These are phyloP conservation scores for Rhingia campestris DNA, from an alignment of 2,888 invertebrate genomes.

Conservation along the genomic window DNA sequence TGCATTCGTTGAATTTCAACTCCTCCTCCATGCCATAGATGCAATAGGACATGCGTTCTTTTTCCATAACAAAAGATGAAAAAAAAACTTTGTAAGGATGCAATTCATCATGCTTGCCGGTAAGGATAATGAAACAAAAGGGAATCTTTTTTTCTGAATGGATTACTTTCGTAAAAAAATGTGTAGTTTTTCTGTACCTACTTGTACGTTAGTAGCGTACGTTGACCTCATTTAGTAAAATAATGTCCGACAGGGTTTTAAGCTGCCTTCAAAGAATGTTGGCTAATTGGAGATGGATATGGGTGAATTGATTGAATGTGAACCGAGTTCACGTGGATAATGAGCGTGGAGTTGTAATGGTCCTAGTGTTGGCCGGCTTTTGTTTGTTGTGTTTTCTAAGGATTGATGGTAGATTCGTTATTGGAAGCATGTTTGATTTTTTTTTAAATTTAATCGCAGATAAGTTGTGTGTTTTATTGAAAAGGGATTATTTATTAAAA, in stretches of 20 bases:
- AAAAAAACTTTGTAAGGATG: slow-evolving; percentile 63
- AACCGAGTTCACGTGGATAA: not conserved
- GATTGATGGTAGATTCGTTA: no score
- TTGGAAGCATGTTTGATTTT: no score
- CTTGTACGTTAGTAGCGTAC: slow-evolving; percentile 31
- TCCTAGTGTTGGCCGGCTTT: no score
- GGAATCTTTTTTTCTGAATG: slow-evolving; percentile 50
- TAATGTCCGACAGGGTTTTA: slow-evolving; percentile 26
- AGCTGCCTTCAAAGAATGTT: slow-evolving; percentile 2
- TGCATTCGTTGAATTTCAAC: slow-evolving; percentile 65
- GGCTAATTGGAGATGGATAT: slow-evolving; percentile 8
- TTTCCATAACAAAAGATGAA: slow-evolving; percentile 36
- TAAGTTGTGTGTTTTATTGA: no score
- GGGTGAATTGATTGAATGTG: not conserved
- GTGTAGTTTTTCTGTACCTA: slow-evolving; percentile 22
- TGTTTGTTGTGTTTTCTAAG: no score
- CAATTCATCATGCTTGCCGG: slow-evolving; percentile 72
- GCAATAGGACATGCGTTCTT: slow-evolving; percentile 70
- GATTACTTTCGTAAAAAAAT: slow-evolving; percentile 50
- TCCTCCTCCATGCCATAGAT: slow-evolving; percentile 65
- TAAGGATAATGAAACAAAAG: slow-evolving; percentile 72
- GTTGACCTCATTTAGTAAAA: slow-evolving; percentile 53
- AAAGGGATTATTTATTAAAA: no score
- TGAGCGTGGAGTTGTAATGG: no score
- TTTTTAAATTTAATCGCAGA: no score